These are phyloP conservation scores for Diarsia brunnea DNA, from an alignment of 2,888 invertebrate genomes.

Conservation along the genomic window DNA sequence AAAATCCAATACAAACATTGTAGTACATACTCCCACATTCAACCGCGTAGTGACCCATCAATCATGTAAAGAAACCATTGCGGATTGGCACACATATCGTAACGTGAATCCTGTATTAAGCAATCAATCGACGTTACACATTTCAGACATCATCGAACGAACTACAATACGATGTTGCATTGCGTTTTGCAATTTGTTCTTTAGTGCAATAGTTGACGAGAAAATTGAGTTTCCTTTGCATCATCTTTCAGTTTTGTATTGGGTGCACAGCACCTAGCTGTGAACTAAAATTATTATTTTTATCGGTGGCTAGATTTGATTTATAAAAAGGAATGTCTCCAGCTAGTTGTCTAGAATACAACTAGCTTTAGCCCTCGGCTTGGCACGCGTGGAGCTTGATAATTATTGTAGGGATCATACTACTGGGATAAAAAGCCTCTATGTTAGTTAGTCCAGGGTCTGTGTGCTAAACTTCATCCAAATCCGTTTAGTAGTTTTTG, in stretches of 20 bases:
- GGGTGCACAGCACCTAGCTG: no score
- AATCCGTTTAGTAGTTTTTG: no score
- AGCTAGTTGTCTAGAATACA: background rate
- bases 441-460: no score
- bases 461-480: no score
- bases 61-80: constrained; percentile 48
- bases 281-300: background rate
- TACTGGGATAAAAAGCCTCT: no score
- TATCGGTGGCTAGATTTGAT: no score
- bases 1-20: background rate
- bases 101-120: constrained; percentile 40
- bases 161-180: constrained; percentile 35
- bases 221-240: constrained; percentile 37
- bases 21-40: background rate
- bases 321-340: background rate
- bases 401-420: no score
- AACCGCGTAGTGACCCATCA: constrained; percentile 23
- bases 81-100: constrained; percentile 48
- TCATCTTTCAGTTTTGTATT: background rate
- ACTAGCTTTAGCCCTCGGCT: no score
- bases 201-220: constrained; percentile 41
- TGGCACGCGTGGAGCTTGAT: no score
- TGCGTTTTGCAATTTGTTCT: constrained; percentile 39
- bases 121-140: constrained; percentile 41
- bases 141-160: constrained; percentile 33